Base-by-base conservation (phyloP, 2,797 vertebrate species). In the Nannoperca australis region DNA sequence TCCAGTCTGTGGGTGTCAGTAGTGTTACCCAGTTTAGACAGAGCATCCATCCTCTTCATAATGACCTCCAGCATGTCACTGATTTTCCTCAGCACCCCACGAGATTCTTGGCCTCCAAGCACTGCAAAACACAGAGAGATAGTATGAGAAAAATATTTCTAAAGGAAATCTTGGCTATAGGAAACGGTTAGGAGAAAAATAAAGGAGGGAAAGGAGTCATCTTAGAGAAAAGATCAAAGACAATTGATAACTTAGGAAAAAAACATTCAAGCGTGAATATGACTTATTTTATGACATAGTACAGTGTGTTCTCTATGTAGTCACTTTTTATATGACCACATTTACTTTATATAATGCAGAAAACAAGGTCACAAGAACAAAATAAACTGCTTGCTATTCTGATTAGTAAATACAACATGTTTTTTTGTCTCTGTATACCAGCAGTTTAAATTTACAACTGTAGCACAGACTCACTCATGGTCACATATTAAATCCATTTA, bases 51-150 rank as follows among this genome's bases (percentile, higher is more conserved):
- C 82, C 96, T 96, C 90, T 96, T 98, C 95, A 96, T 94, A 85
- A 99, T 96, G 92, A 97, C 93, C 93, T 99, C 98, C 94, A 99
- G 88, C 95, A 98, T 97, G 88, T 99, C 97, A 5, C 96, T 98
- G 96, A 99, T 99, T 89, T 96, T 96, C 67, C 96, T 95, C 85
- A 99, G 95, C 78, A 97, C 94, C 14, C 97, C 96, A 0, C 98
- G 96, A 64, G 97, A 98, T 89, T 99, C 98, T 13, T 95, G 94
- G 0, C 96, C 93, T 0, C 96, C 95, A 36, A 95, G 88, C 87
- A 98, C 97, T 99, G 91, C 56, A 67, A 76, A 51, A 73, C 14
- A 80, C 0, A 32, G 4, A 56, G 22, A 38, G 10, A 62, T 10
- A 42, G 0, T 14, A 7, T 42, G 3, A n/a, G 30, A 60, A 11